Percentiles rank a stretch among this genome's conserved stretches.
phyloP scores from a whole-genome alignment of 2,113 vertebrate species.

The Scalopus aquaticus region DNA sequence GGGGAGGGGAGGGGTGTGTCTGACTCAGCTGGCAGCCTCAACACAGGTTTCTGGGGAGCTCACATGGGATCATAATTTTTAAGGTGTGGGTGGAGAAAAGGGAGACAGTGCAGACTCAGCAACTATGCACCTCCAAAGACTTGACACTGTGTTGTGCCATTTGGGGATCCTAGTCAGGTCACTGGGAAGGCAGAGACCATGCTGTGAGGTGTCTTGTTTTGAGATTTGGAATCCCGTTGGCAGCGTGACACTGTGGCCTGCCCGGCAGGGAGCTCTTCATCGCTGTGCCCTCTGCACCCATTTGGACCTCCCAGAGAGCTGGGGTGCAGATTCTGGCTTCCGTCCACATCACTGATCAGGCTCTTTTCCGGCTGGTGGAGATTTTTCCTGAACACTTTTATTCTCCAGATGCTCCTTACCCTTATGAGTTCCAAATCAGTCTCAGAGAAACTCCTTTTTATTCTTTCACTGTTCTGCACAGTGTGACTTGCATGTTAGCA shows the following conservation, averaged over 20 bases:
- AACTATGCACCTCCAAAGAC: not conserved
- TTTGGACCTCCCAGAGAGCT: not conserved
- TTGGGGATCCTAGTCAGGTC: not conserved
- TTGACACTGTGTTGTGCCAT: not conserved
- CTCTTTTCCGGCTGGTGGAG: not conserved
- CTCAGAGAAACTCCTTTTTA: not conserved
- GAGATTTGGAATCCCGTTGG: not conserved
- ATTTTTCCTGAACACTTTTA: not conserved
- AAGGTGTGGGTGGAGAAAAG: not conserved
- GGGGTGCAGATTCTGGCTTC: not conserved
- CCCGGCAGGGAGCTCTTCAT: too few species aligned
- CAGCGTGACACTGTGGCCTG: too few species aligned
- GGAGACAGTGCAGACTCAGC: not conserved
- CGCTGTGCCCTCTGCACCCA: fast-evolving
- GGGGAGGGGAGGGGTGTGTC: not conserved
- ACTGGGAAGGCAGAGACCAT: not conserved
- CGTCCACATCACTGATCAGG: not conserved
- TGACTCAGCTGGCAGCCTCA: not conserved
- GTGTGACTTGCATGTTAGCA: not conserved
- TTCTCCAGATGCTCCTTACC: not conserved
- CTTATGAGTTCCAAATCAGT: not conserved
- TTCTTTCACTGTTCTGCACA: not conserved
- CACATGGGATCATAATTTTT: too few species aligned
- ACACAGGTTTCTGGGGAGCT: not conserved
- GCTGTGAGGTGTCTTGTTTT: not conserved